Evolutionary conservation across 2,797 vertebrate species (phyloP).

Genomic region (Rachycentron canadum): DNA sequence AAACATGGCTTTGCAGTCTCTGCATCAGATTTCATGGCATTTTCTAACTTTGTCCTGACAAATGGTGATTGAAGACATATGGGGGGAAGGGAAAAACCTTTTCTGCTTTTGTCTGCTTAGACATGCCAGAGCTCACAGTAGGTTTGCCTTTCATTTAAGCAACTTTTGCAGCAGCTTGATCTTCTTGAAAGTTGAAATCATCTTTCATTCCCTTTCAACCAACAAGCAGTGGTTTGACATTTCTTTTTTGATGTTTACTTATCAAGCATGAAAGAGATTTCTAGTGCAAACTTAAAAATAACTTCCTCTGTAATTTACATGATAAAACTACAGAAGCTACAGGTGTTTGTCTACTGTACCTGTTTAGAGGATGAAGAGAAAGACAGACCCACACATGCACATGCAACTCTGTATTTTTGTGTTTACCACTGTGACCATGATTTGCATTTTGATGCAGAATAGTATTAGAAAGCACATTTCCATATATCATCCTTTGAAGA

Average conservation of each 20-base stretch:
- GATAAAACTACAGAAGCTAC: constrained; percentile 21
- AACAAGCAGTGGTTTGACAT: constrained; percentile 40
- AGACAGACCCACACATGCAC: constrained; percentile 12
- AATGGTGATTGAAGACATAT: constrained; percentile 30
- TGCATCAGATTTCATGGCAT: constrained; percentile 31
- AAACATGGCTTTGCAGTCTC: constrained; percentile 52
- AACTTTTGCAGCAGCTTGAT: constrained; percentile 54
- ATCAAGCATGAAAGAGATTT: constrained; percentile 60
- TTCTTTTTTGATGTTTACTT: constrained; percentile 59
- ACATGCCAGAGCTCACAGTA: constrained; percentile 38
- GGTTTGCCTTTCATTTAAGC: constrained; percentile 55
- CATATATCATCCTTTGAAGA: constrained; percentile 62
- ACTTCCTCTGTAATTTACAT: constrained; percentile 27
- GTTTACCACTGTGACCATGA: constrained; percentile 35
- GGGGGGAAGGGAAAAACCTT: constrained; percentile 10
- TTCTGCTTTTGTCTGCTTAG: constrained; percentile 43
- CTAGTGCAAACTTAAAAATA: constrained; percentile 32
- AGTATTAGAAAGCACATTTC: constrained; percentile 55
- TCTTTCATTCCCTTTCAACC: constrained; percentile 66
- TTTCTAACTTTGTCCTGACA: neutral
- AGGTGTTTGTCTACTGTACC: constrained; percentile 25
- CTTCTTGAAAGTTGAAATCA: constrained; percentile 56
- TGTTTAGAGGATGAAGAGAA: neutral
- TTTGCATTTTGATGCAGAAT: constrained; percentile 63
- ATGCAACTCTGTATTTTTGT: constrained; percentile 12